Conservation (phyloP, 2,888 invertebrate genomes). For the Sinopyrophorus schimmeli region DNA sequence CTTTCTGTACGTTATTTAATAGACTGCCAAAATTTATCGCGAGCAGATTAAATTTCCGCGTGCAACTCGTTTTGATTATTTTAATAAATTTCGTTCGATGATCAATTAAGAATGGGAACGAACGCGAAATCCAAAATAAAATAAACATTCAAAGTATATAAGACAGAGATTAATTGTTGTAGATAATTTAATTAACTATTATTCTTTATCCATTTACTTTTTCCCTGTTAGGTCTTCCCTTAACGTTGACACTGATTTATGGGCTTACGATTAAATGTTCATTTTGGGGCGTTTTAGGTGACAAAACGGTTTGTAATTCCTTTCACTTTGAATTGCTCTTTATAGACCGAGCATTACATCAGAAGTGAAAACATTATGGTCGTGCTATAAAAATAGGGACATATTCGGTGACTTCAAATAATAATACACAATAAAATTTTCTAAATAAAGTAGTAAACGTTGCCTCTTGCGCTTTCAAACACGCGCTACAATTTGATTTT, state of each 20-base stretch:
- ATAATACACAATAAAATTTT: too few species aligned
- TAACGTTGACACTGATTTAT: constrained; percentile 30
- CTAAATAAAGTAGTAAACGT: too few species aligned
- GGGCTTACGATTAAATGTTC: constrained; percentile 26
- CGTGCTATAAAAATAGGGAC: too few species aligned
- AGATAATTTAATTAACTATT: constrained; percentile 32
- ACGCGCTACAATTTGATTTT: too few species aligned
- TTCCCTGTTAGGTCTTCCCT: constrained; percentile 18
- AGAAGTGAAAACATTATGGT: too few species aligned
- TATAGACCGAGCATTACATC: too few species aligned
- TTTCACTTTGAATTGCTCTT: constrained; percentile 17
- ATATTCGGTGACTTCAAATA: too few species aligned
- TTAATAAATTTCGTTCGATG: constrained; percentile 6
- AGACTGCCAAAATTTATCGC: constrained; percentile 12
- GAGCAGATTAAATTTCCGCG: constrained; percentile 12
- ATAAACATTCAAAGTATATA: constrained; percentile 14
- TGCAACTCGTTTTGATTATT: neutral
- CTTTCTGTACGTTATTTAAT: constrained; percentile 18
- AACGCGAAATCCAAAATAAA: constrained; percentile 12
- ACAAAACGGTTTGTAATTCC: constrained; percentile 25
- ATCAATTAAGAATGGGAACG: constrained; percentile 6
- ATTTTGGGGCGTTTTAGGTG: constrained; percentile 20
- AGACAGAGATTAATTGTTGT: constrained; percentile 29
- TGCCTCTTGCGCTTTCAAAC: too few species aligned
- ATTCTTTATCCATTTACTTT: constrained; percentile 31